Conservation (phyloP, 2,888 invertebrate species). For the Aricia artaxerxes region DNA sequence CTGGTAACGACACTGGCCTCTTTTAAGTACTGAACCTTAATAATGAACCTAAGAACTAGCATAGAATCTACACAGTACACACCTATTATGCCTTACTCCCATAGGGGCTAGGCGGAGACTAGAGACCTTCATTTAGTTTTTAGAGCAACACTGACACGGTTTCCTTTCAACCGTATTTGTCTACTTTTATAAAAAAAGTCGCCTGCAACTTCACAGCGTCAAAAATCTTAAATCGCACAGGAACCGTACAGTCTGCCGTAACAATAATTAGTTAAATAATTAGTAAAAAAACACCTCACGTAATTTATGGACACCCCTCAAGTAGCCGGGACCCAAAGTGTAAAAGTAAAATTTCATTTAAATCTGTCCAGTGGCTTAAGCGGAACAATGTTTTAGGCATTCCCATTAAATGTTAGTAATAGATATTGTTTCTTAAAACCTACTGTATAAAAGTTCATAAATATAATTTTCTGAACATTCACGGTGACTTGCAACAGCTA, state of each 20-base stretch:
- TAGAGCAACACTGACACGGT: slow-evolving; percentile 2
- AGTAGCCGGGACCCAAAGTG: not conserved
- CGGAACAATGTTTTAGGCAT: too few relatives aligned
- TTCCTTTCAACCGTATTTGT: not conserved
- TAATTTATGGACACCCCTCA: too few relatives aligned
- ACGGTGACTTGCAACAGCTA: not conserved
- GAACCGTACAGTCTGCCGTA: too few relatives aligned
- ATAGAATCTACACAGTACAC: not conserved
- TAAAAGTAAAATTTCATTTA: not conserved
- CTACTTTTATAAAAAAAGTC: too few relatives aligned
- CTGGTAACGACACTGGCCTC: not conserved
- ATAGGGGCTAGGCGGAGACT: not conserved
- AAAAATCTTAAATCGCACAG: too few relatives aligned
- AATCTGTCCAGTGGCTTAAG: too few relatives aligned
- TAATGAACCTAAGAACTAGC: too few relatives aligned
- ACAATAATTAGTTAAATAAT: too few relatives aligned
- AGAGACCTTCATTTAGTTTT: not conserved
- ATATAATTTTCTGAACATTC: not conserved
- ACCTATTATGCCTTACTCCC: not conserved
- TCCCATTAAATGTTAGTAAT: too few relatives aligned
- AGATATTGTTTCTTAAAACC: not conserved
- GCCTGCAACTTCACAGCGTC: too few relatives aligned
- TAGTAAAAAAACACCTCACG: too few relatives aligned
- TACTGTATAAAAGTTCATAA: not conserved
- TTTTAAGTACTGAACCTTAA: too few relatives aligned